Percentiles rank a stretch among this genome's conserved stretches.
These are phyloP conservation scores for Piprites chloris DNA, from an alignment of 2,113 vertebrate genomes.

Conservation along the genomic window DNA sequence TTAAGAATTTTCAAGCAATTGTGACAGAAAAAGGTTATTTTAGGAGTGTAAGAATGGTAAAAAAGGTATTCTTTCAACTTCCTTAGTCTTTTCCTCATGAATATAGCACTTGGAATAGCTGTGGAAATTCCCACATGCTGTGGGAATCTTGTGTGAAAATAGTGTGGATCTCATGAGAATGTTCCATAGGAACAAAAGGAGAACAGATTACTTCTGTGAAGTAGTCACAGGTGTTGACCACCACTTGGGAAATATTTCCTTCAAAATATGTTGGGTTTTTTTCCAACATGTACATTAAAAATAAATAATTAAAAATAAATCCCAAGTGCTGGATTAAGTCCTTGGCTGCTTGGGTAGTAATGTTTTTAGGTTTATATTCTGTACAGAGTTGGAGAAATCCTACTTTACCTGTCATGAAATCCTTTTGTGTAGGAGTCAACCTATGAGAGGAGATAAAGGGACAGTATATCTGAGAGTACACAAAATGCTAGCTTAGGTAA, in stretches of 20 bases:
- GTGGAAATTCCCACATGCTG: too few species aligned
- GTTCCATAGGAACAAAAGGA: background rate
- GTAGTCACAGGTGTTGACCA: background rate
- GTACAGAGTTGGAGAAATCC: background rate
- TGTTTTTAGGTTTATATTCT: background rate
- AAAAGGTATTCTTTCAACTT: background rate
- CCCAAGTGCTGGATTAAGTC: background rate
- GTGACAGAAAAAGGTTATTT: background rate
- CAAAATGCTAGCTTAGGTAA: background rate
- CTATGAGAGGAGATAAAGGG: background rate
- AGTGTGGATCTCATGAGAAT: background rate
- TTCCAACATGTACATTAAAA: background rate
- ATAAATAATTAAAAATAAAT: background rate
- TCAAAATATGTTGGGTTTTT: background rate
- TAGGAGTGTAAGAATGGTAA: background rate
- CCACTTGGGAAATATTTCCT: background rate
- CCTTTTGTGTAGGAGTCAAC: background rate
- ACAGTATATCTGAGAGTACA: background rate
- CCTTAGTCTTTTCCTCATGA: background rate
- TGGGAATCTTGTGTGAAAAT: background rate
- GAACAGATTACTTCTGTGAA: background rate
- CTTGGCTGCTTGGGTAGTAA: background rate
- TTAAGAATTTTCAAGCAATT: background rate
- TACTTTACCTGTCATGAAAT: background rate
- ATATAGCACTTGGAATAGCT: background rate